Base-by-base conservation (phyloP, 2,888 invertebrate species). In the Gnatocerus cornutus region DNA sequence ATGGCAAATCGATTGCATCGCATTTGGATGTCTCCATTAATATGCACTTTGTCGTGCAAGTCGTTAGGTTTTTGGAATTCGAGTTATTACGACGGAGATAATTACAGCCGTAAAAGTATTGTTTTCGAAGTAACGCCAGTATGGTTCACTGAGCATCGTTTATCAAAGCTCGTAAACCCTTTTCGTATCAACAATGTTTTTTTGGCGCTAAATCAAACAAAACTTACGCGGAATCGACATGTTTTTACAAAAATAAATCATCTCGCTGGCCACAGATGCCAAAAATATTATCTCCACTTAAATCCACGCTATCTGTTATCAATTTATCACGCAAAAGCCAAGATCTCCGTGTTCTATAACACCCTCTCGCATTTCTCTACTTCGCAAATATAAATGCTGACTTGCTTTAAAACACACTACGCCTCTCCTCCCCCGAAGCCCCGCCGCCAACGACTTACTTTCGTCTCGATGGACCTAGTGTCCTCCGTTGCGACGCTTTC, bases 151-250 rank as follows among this genome's bases (percentile, higher is more conserved):
- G 33, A 33, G n/a, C 33, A 33, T 7, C 33, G 9, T 33, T 29
- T 29, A 29, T 29, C 29, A 7, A 29, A 7, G 7, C 5, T 33
- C 7, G 33, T 33, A 33, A 33, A 33, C 7, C 10, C 43, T 10
- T 10, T 43, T 12, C 10, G 10, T n/a, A n/a, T n/a, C n/a, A n/a
- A n/a, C n/a, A n/a, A n/a, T n/a, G n/a, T 21, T 21, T 50, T 63
- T 62, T 43, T 63, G 53, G 63, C 63, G 63, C 53, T 53, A 52
- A 63, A 41, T 63, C 63, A 63, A 63, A 39, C 63, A 43, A 14
- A 59, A 13, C 13, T 16, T 29, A 29, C 6, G 27, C 27, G 41
- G 6, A 56, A 16, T 56, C 33, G 21, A 21, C 1, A 27, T 33
- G n/a, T 14, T 33, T 43, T 37, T 48, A 48, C 29, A 48, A 61